phyloP scores from a whole-genome alignment of 2,113 vertebrate genomes.

The Peucedramus taeniatus region DNA sequence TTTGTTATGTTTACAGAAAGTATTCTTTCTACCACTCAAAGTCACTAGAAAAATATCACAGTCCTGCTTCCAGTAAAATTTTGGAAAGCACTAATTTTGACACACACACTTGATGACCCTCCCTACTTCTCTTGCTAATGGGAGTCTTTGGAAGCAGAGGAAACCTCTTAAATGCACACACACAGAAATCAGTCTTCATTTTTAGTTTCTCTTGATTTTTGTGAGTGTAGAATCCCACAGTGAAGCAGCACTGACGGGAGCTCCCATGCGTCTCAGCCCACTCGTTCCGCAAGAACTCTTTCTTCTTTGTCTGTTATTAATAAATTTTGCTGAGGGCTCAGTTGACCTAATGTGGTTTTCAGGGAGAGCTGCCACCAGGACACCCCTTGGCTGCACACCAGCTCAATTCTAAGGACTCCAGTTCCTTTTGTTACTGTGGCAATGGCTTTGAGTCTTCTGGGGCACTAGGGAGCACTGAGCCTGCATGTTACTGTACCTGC shows the following conservation, averaged over 20 bases:
- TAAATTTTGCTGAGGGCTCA: not conserved
- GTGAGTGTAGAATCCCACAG: not conserved
- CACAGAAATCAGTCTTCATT: not conserved
- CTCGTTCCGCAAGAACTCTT: not conserved
- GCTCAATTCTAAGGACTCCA: not conserved
- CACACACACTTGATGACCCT: not conserved
- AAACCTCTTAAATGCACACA: not conserved
- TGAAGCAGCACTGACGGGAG: not conserved
- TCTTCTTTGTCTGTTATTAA: not conserved
- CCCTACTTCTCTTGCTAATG: not conserved
- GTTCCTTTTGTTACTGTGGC: not conserved
- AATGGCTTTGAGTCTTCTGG: not conserved
- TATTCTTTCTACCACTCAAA: not conserved
- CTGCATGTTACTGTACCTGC: not conserved
- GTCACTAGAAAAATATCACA: not conserved
- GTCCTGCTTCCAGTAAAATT: not conserved
- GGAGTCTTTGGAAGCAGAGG: not conserved
- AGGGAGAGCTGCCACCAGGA: not conserved
- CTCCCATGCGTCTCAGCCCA: not conserved
- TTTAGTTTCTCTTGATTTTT: not conserved
- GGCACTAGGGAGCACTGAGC: not conserved
- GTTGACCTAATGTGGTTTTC: not conserved
- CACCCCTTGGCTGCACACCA: not conserved
- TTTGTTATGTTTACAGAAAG: not conserved
- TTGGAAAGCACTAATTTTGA: not conserved